These are phyloP conservation scores for Helicolenus hilgendorfi DNA, from an alignment of 2,797 vertebrate species.

Conservation along the genomic window DNA sequence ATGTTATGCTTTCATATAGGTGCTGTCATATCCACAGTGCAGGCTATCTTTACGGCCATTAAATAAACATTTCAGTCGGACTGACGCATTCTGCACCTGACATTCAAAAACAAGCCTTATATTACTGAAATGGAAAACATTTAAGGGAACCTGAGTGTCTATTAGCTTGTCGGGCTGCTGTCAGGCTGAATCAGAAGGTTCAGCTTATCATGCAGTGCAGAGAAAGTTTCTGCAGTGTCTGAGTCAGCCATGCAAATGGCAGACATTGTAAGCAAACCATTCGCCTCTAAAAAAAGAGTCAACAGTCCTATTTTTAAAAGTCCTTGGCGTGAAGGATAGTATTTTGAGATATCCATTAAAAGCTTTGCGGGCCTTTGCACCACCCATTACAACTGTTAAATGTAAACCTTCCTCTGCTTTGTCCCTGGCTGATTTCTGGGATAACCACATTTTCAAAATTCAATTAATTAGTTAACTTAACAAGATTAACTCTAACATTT, in stretches of 20 bases:
- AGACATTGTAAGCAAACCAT: conserved; percentile 29
- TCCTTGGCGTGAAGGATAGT: not conserved
- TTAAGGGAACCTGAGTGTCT: conserved; percentile 55
- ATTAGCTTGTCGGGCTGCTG: conserved; percentile 74
- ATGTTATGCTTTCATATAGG: not conserved
- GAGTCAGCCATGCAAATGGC: conserved; percentile 71
- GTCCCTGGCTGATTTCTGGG: conserved; percentile 1
- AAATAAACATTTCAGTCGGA: conserved; percentile 30
- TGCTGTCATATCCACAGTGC: not conserved
- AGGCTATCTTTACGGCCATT: not conserved
- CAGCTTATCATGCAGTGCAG: conserved; percentile 65
- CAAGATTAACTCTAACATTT: conserved; percentile 59
- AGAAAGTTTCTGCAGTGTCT: conserved; percentile 66
- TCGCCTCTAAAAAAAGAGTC: conserved; percentile 33
- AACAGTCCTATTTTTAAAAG: conserved; percentile 39
- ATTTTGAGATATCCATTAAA: conserved; percentile 44
- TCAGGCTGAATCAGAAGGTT: conserved; percentile 71
- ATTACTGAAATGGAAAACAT: conserved; percentile 63
- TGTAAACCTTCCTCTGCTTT: conserved; percentile 8
- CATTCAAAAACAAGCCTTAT: conserved; percentile 33
- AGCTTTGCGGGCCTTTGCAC: not conserved
- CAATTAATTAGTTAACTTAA: conserved; percentile 64
- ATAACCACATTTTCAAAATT: conserved; percentile 54
- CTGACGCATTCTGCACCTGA: conserved; percentile 8
- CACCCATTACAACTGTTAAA: not conserved